These are phyloP conservation scores for Euthynnus affinis DNA, from an alignment of 2,797 vertebrate species.

Conservation along the genomic window DNA sequence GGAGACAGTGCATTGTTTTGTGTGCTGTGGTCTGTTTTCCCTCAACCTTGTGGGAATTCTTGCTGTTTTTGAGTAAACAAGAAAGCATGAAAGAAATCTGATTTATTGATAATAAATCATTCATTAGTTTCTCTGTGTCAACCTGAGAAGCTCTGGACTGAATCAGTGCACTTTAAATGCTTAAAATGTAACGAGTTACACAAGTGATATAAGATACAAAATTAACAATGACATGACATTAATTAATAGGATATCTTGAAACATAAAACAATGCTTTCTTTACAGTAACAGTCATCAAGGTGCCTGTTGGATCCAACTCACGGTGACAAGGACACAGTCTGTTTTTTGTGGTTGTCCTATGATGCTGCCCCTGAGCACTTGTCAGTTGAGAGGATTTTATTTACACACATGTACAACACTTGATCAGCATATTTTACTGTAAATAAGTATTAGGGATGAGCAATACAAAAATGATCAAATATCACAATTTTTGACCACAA, in stretches of 20 bases:
- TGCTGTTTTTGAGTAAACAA: not conserved
- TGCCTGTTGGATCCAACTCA: not conserved
- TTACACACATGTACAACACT: not conserved
- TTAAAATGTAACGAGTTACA: not conserved
- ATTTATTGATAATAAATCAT: not conserved
- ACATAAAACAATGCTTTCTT: not conserved
- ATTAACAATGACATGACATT: too few relatives aligned
- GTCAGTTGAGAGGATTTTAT: not conserved
- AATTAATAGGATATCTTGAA: not conserved
- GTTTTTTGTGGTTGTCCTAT: too few relatives aligned
- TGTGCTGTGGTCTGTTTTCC: too few relatives aligned
- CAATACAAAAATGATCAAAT: too few relatives aligned
- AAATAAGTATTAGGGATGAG: too few relatives aligned
- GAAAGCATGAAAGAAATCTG: not conserved
- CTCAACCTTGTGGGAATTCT: too few relatives aligned
- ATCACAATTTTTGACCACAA: too few relatives aligned
- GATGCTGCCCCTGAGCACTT: too few relatives aligned
- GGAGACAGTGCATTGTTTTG: too few relatives aligned
- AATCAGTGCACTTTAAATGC: not conserved
- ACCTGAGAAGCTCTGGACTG: too few relatives aligned
- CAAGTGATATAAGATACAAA: not conserved
- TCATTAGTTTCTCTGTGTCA: too few relatives aligned
- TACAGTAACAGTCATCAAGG: not conserved
- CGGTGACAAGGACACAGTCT: not conserved
- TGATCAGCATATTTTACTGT: not conserved